Conservation (phyloP, 2,113 vertebrate genomes). For the Probosciger aterrimus region DNA sequence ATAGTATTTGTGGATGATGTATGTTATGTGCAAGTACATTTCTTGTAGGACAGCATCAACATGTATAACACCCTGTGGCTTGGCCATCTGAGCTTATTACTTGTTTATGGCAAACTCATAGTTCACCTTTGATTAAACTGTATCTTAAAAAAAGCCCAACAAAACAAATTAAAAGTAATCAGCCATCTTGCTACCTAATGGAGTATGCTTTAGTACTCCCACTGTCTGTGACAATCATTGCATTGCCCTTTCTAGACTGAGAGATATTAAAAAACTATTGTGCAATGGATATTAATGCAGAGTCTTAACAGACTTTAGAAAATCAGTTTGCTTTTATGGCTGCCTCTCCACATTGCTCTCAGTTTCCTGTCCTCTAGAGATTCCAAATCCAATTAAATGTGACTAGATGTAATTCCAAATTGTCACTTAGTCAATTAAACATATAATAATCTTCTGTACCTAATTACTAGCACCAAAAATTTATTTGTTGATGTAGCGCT, state of each 20-base stretch:
- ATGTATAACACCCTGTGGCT: not conserved
- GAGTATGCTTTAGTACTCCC: conserved; percentile 60
- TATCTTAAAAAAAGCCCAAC: not conserved
- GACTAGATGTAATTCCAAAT: conserved; percentile 82
- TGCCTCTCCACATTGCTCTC: conserved; percentile 65
- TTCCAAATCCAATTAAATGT: conserved; percentile 82
- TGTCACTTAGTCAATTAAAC: conserved; percentile 82
- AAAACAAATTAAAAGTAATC: not conserved
- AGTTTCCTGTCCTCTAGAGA: conserved; percentile 73
- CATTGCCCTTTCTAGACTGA: conserved; percentile 69
- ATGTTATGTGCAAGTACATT: not conserved
- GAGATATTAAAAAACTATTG: conserved; percentile 73
- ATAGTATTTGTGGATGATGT: not conserved
- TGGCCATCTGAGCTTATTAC: not conserved
- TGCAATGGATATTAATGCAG: conserved; percentile 75
- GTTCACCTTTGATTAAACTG: conserved; percentile 58
- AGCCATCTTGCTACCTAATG: conserved; percentile 53
- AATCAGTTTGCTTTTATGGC: conserved; percentile 78
- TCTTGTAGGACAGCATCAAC: not conserved
- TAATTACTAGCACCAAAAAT: conserved; percentile 77
- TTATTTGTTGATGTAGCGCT: conserved; percentile 78
- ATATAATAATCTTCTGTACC: conserved; percentile 81
- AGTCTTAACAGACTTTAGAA: conserved; percentile 72
- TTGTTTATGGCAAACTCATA: conserved; percentile 31
- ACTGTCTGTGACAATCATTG: conserved; percentile 53